These are phyloP conservation scores for Bostrychus sinensis DNA, from an alignment of 2,113 vertebrate species.

Conservation along the genomic window DNA sequence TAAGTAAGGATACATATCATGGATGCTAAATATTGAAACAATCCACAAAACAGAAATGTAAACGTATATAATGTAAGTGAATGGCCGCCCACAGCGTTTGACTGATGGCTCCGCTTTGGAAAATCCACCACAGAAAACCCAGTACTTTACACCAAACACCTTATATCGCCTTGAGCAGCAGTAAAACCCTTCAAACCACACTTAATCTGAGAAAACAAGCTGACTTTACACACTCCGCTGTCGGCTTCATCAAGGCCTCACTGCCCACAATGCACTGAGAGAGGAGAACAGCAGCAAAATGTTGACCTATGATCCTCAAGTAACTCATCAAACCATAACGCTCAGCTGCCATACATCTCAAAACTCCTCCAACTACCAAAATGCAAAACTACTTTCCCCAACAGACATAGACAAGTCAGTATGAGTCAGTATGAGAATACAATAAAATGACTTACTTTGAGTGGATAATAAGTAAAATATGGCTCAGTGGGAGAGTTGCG, in stretches of 20 bases:
- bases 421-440: no score
- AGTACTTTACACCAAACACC: conserved; percentile 34
- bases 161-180: conserved; percentile 31
- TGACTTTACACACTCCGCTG: conserved; percentile 23
- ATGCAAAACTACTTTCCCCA: conserved; percentile 22
- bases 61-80: conserved; percentile 11
- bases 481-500: no score
- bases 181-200: conserved; percentile 22
- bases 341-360: conserved; percentile 16
- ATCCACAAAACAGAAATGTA: background rate
- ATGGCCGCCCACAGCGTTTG: conserved; percentile 26
- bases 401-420: background rate
- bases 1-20: no score
- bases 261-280: conserved; percentile 27
- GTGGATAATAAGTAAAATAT: no score
- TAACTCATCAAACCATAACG: conserved; percentile 33
- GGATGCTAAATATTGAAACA: no score
- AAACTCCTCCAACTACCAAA: conserved; percentile 23
- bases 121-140: conserved; percentile 22
- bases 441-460: no score
- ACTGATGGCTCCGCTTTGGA: conserved; percentile 35
- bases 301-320: background rate
- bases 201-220: conserved; percentile 57
- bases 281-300: background rate
- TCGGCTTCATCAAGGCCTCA: conserved; percentile 50